Conservation (phyloP, 2,797 vertebrate genomes). For the Galagoides demidoff region DNA sequence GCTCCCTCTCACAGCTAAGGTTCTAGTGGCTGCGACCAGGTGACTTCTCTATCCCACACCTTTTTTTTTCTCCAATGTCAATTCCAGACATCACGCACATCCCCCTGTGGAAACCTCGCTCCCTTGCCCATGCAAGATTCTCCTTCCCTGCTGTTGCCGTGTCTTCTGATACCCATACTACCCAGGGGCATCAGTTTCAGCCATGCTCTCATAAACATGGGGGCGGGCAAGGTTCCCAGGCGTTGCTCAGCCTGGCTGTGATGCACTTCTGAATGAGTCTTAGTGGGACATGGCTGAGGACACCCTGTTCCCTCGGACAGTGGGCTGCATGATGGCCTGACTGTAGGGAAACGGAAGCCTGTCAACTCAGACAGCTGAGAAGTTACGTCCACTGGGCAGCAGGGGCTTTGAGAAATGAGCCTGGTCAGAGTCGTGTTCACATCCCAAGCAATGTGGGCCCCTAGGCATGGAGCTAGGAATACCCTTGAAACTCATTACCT, state of each 20-base stretch:
- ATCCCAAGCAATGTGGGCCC: not conserved
- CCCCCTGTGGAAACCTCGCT: too few species aligned
- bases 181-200: too few species aligned
- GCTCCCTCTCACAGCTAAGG: not conserved
- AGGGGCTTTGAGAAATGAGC: conserved; percentile 3
- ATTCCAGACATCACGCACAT: too few species aligned
- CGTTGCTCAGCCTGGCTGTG: not conserved
- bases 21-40: not conserved
- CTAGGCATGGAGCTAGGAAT: not conserved
- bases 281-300: not conserved
- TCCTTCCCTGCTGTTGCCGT: too few species aligned
- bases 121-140: too few species aligned
- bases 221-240: not conserved
- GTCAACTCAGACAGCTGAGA: not conserved
- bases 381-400: not conserved
- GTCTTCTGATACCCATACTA: too few species aligned
- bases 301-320: not conserved
- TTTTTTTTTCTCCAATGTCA: too few species aligned
- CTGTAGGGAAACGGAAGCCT: not conserved
- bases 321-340: not conserved
- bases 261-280: not conserved
- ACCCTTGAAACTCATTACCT: not conserved
- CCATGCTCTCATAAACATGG: not conserved
- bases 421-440: not conserved
- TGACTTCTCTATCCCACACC: not conserved